These are phyloP conservation scores for Drosophila paranaensis DNA, from an alignment of 2,888 invertebrate genomes.

Conservation along the genomic window DNA sequence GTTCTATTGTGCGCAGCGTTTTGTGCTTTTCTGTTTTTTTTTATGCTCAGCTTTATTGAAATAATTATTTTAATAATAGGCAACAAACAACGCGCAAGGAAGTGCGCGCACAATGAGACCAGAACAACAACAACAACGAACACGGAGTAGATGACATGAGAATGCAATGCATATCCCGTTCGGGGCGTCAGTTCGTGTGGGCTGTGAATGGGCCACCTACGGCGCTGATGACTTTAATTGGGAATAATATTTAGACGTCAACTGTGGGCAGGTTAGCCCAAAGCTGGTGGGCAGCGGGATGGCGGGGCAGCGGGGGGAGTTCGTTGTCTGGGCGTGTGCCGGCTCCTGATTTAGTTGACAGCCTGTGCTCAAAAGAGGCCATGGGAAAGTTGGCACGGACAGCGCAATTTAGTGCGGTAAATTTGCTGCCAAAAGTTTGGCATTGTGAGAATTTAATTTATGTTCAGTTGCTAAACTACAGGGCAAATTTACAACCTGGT, in stretches of 20 bases:
- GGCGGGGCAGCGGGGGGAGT: neutral
- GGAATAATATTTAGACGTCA: slow-evolving; percentile 84
- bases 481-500: neutral
- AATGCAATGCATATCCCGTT: slow-evolving; percentile 34
- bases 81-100: slow-evolving; percentile 72
- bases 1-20: slow-evolving; percentile 68
- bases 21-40: slow-evolving; percentile 73
- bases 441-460: neutral
- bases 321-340: slow-evolving; percentile 15
- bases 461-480: neutral
- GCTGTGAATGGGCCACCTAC: slow-evolving; percentile 74
- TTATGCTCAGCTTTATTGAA: slow-evolving; percentile 70
- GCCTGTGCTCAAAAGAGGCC: slow-evolving; percentile 8
- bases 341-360: slow-evolving; percentile 29
- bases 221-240: slow-evolving; percentile 84
- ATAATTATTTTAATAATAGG: slow-evolving; percentile 82
- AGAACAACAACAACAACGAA: slow-evolving; percentile 22
- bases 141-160: slow-evolving; percentile 29
- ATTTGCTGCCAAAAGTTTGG: slow-evolving; percentile 7
- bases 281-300: neutral
- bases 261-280: slow-evolving; percentile 32
- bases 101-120: slow-evolving; percentile 42
- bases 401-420: slow-evolving; percentile 4
- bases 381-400: slow-evolving; percentile 32
- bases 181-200: slow-evolving; percentile 15